A percentile compares a stretch with the other conserved stretches of the same genome.
Conservation (phyloP, 1,140 invertebrate genomes). For the Nymphalis io region DNA sequence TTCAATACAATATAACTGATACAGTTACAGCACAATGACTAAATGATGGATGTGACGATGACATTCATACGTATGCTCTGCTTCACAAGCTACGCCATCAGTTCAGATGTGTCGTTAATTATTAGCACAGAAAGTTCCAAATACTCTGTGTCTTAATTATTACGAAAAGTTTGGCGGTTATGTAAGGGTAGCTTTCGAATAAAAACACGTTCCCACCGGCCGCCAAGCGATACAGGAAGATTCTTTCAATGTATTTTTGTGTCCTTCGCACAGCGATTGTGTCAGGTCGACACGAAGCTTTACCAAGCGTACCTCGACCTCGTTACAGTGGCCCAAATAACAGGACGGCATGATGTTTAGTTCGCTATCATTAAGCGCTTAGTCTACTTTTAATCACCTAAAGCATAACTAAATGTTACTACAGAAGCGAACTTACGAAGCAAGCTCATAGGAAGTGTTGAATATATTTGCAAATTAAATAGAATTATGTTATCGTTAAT, state of each 20-base stretch:
- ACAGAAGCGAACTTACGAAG: slow-evolving; percentile 61
- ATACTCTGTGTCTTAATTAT: slow-evolving; percentile 28
- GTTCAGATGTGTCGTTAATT: slow-evolving; percentile 25
- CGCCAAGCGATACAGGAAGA: slow-evolving; percentile 45
- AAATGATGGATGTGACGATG: slow-evolving; percentile 69
- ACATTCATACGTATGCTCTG: slow-evolving; percentile 58
- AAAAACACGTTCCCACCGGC: slow-evolving; percentile 44
- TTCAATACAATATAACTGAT: slow-evolving; percentile 69
- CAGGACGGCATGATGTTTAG: slow-evolving; percentile 19
- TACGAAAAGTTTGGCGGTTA: slow-evolving; percentile 22
- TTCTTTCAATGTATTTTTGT: slow-evolving; percentile 22
- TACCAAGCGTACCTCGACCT: slow-evolving; percentile 58
- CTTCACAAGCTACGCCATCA: slow-evolving; percentile 55
- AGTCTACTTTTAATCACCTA: slow-evolving; percentile 53
- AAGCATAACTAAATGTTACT: slow-evolving; percentile 57
- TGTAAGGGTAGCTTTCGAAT: slow-evolving; percentile 25
- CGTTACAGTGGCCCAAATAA: slow-evolving; percentile 38
- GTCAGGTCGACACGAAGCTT: slow-evolving; percentile 39
- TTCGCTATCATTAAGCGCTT: slow-evolving; percentile 55
- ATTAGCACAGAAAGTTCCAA: slow-evolving; percentile 34
- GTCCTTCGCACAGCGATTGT: slow-evolving; percentile 43
- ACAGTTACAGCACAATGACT: slow-evolving; percentile 76
- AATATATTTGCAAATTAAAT: slow-evolving; percentile 18
- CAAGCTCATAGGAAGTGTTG: slow-evolving; percentile 43
- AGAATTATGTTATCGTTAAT: slow-evolving; percentile 1